Base-by-base conservation (phyloP, 1,140 invertebrate genomes). In the Drosophila simulans region DNA sequence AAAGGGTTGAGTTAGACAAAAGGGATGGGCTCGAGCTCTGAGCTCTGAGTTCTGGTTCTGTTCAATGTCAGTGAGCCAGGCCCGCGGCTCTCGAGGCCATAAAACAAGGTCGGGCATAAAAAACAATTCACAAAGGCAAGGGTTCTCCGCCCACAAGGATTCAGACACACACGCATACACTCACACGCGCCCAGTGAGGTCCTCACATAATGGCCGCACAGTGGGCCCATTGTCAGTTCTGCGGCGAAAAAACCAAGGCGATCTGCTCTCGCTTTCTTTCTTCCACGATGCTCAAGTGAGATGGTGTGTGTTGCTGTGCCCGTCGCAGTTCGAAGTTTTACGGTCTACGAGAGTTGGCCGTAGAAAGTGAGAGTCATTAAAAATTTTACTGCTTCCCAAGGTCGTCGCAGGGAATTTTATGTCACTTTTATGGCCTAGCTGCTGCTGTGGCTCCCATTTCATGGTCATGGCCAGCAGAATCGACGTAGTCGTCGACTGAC, bases 301-400 rank as follows among this genome's bases (percentile, higher is more conserved):
- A 11, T 39, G 37, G 37, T 39, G 37, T 39, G 25, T 53, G 46
- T 27, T 27, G 27, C 57, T 58, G 37, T 63, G 53, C 59, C 37
- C 73, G 65, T 79, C 68, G 64, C 84, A 71, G 76, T 80, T 80
- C 57, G 64, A 70, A 56, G 68, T 80, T 88, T 85, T 80, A 78
- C 71, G 74, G 71, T 84, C 86, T 84, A 73, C 84, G 69, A 84
- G 76, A 84, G 78, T 72, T 89, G 80, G 70, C 71, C 66, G 77
- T 91, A 91, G 89, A 90, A 91, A 91, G 90, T 91, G 83, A 91
- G 90, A 91, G 90, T 82, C 86, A 91, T 91, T 91, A 91, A 91
- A 90, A 91, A 90, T 83, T 91, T 91, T 91, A 91, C 86, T 82
- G 78, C 88, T 88, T 89, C 76, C 85, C 90, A 91, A 91, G 90